These are phyloP conservation scores for Stegostoma tigrinum DNA, from an alignment of 2,113 vertebrate species.

Conservation along the genomic window DNA sequence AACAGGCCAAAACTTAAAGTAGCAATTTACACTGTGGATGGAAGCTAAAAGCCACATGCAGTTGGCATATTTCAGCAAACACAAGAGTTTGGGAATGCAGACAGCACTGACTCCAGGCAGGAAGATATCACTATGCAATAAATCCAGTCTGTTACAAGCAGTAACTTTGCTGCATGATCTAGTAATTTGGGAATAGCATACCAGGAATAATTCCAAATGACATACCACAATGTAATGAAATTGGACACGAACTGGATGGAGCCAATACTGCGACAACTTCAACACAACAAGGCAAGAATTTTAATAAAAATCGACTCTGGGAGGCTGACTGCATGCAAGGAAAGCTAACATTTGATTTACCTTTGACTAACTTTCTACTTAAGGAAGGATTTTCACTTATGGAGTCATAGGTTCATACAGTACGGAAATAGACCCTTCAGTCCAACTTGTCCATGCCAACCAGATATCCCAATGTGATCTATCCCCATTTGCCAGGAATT, in stretches of 20 bases:
- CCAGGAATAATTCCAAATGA: neutral
- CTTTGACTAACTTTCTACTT: no score
- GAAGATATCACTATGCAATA: neutral
- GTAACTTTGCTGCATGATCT: neutral
- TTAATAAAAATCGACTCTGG: neutral
- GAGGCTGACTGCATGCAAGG: neutral
- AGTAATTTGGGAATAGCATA: neutral
- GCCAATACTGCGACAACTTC: neutral
- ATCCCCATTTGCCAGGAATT: no score
- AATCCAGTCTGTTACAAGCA: neutral
- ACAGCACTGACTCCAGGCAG: neutral
- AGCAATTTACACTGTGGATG: neutral
- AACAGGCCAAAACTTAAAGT: neutral
- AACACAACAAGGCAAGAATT: neutral
- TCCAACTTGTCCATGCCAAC: no score
- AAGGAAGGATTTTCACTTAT: no score
- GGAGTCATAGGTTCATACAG: no score
- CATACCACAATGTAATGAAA: neutral
- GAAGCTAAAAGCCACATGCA: neutral
- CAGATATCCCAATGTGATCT: no score
- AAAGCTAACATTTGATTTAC: neutral
- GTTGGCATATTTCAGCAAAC: neutral
- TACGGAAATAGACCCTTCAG: no score
- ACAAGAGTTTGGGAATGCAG: neutral
- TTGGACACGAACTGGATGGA: neutral